Percentiles rank a stretch among this genome's conserved stretches.
Evolutionary conservation across 30 jellyfish, hydroid and myxozoan species (phyloP).

Genomic region (Mastigias papua): DNA sequence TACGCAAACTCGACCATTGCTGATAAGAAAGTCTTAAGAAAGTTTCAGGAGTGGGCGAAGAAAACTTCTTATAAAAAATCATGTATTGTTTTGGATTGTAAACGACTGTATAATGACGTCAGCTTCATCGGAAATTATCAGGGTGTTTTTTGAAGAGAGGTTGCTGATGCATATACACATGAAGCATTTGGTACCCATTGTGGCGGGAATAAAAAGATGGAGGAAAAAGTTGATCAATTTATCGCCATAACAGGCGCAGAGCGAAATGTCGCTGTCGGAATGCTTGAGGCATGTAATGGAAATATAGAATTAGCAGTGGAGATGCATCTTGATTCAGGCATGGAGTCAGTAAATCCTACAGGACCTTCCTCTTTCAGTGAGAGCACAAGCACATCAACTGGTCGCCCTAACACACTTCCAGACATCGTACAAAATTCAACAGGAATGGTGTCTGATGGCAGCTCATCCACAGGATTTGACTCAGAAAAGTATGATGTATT

Average conservation of each 20-base stretch:
- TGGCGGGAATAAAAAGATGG: slow-evolving; percentile 78
- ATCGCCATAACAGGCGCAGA: slow-evolving; percentile 86
- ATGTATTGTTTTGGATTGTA: too few relatives aligned
- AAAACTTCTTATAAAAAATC: too few relatives aligned
- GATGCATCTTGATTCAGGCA: slow-evolving; percentile 89
- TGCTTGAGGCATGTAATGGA: slow-evolving; percentile 89
- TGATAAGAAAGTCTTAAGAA: too few relatives aligned
- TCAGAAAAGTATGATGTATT: slow-evolving; percentile 14
- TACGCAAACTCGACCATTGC: too few relatives aligned
- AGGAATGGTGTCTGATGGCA: slow-evolving; percentile 39
- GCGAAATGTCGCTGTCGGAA: slow-evolving; percentile 74
- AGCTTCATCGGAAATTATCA: too few relatives aligned
- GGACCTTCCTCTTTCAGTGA: slow-evolving; percentile 24
- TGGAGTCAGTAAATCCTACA: slow-evolving; percentile 12
- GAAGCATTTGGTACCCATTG: slow-evolving; percentile 49
- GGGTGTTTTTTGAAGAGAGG: slow-evolving; percentile 19
- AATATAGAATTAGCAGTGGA: slow-evolving; percentile 84
- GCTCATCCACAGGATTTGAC: slow-evolving; percentile 43
- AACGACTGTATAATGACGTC: too few relatives aligned
- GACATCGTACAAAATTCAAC: slow-evolving; percentile 60
- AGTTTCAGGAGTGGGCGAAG: too few relatives aligned
- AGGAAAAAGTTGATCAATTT: slow-evolving; percentile 75
- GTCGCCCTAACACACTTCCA: slow-evolving; percentile 48
- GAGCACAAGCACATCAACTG: not conserved
- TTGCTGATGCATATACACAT: not conserved